Evolutionary conservation across 1,140 invertebrate genomes (phyloP), one percentile per base, ranked within the genome.

Genomic region (Drosophila watanabei): DNA sequence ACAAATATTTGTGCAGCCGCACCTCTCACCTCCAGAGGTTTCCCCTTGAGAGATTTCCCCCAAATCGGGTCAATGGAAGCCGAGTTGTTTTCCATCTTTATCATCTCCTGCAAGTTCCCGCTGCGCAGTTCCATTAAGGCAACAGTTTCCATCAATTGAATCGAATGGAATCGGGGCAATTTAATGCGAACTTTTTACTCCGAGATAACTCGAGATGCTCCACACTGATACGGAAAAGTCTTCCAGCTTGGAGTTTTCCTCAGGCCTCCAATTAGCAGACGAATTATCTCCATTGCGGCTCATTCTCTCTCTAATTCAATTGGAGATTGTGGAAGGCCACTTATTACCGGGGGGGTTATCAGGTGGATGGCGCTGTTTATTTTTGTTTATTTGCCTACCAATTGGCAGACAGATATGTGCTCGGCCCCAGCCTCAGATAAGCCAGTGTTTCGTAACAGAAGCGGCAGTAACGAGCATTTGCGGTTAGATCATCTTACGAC

Each of bases 351-450:
- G 43, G 56, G 39, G 49, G 28, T 45, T 63, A 51, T 75, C 43
- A 39, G 62, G 60, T 76, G 69, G 72, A 43, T 32, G 62, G 54
- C 11, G 72, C 70, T 89, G 78, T 88, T 89, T 88, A 85, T 88
- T 88, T 89, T 66, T 89, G 78, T 88, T 89, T 88, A 85, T 88
- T 88, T 89, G 85, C 85, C 77, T 89, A 81, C 78, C 85, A 89
- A 88, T 87, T 80, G 80, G 80, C 83, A 72, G 58, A 71, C 65
- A 65, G 79, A 71, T 81, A 83, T 60, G 63, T 63, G 35, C 35
- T 57, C 49, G 49, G 77, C 71, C 57, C 35, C 58, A 61, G 46
- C 65, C 46, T 33, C 46, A 87, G 75, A 72, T 80, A 80, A 62
- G 78, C 59, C 48, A 76, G 59, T 58, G 77, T 79, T 80, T 73